Evolutionary conservation across 2,797 vertebrate species (phyloP).

Genomic region (Tadarida brasiliensis): DNA sequence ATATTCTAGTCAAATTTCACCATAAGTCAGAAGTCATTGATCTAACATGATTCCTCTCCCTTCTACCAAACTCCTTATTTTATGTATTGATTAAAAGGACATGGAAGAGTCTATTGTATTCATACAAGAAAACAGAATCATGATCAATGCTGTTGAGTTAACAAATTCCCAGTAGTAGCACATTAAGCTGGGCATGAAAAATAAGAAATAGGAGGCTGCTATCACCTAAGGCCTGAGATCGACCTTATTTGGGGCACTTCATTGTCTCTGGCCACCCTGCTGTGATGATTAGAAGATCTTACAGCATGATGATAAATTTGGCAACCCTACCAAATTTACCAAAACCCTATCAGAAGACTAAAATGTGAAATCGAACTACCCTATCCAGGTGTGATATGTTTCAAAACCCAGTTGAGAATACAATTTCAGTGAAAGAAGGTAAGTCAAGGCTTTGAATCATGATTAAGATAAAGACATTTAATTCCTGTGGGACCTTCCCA

Average conservation of each 20-base stretch:
- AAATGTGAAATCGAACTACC: neutral
- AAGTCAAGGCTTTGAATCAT: neutral
- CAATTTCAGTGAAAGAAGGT: neutral
- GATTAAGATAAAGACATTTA: constrained; percentile 52
- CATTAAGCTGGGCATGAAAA: constrained; percentile 24
- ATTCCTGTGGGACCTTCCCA: neutral
- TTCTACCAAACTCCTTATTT: neutral
- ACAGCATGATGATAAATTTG: neutral
- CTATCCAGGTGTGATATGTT: neutral
- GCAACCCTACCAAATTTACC: neutral
- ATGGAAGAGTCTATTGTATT: constrained; percentile 17
- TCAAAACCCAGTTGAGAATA: neutral
- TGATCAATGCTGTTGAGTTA: constrained; percentile 60
- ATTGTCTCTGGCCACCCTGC: neutral
- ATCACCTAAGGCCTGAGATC: neutral
- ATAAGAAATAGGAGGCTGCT: constrained; percentile 13
- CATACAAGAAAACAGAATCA: constrained; percentile 37
- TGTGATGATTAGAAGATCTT: neutral
- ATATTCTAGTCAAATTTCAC: constrained; percentile 66
- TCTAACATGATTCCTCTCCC: constrained; percentile 23
- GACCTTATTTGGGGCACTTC: constrained; percentile 18
- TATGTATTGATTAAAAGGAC: constrained; percentile 66
- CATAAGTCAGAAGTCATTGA: constrained; percentile 56
- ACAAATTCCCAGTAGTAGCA: constrained; percentile 16
- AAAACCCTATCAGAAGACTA: neutral